These are phyloP conservation scores for Trichechus manatus DNA, from an alignment of 2,113 vertebrate genomes.

Conservation along the genomic window DNA sequence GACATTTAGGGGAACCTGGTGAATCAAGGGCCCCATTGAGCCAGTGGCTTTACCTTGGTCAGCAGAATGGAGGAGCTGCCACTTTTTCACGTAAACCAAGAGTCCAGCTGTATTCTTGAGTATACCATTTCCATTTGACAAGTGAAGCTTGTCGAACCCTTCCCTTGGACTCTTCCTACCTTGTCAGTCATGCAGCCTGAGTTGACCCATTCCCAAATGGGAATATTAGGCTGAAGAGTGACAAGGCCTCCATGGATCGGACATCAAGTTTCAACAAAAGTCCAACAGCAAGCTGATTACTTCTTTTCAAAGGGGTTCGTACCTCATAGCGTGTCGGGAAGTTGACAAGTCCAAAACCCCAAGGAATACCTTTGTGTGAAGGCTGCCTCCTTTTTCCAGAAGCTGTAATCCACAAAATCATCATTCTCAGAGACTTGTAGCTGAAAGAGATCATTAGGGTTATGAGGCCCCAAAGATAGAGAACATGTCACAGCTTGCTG, in stretches of 20 bases:
- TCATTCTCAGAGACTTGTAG: background rate
- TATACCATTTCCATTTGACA: background rate
- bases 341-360: background rate
- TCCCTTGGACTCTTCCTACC: background rate
- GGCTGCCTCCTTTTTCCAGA: background rate
- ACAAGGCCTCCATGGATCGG: no score
- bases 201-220: background rate
- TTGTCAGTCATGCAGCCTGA: background rate
- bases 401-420: background rate
- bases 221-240: no score
- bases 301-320: background rate
- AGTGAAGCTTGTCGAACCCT: background rate
- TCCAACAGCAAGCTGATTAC: background rate
- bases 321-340: background rate
- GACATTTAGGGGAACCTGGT: no score
- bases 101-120: background rate
- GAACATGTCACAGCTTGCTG: background rate
- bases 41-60: background rate
- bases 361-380: conserved; percentile 3
- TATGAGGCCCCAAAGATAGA: background rate
- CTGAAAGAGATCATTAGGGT: background rate
- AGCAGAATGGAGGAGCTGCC: background rate
- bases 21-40: background rate
- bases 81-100: background rate
- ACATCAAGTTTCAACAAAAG: no score